Percentiles rank a stretch among this genome's conserved stretches.
These are phyloP conservation scores for Regulus satrapa DNA, from an alignment of 2,113 vertebrate genomes.

Conservation along the genomic window DNA sequence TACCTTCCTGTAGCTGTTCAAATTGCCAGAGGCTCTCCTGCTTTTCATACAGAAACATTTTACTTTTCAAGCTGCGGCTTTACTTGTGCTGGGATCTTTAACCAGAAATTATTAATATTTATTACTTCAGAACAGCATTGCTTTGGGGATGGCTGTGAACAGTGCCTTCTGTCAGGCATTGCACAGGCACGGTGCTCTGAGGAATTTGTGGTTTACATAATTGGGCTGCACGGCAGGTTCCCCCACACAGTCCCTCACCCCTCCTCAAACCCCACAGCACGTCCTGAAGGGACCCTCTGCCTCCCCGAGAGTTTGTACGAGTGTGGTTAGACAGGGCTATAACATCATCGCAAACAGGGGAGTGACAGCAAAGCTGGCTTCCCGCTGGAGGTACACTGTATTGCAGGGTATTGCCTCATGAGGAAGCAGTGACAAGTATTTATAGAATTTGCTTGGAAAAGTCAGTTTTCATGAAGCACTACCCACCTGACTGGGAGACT, in stretches of 20 bases:
- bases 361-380: background rate
- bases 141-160: background rate
- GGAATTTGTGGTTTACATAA: background rate
- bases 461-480: background rate
- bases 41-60: background rate
- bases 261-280: background rate
- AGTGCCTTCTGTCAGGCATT: background rate
- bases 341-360: background rate
- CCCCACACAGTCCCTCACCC: fast-evolving
- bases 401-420: background rate
- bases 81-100: background rate
- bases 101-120: conserved; percentile 39
- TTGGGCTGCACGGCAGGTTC: background rate
- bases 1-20: background rate
- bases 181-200: background rate
- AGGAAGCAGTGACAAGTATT: background rate
- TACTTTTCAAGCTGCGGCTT: background rate
- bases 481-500: background rate
- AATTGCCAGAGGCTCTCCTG: background rate
- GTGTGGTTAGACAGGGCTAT: background rate
- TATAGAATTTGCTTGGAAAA: background rate
- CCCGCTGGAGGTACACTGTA: background rate
- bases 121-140: background rate
- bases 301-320: background rate
- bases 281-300: background rate